Conservation (phyloP, 2,888 invertebrate genomes). For the Lasiommata megera region DNA sequence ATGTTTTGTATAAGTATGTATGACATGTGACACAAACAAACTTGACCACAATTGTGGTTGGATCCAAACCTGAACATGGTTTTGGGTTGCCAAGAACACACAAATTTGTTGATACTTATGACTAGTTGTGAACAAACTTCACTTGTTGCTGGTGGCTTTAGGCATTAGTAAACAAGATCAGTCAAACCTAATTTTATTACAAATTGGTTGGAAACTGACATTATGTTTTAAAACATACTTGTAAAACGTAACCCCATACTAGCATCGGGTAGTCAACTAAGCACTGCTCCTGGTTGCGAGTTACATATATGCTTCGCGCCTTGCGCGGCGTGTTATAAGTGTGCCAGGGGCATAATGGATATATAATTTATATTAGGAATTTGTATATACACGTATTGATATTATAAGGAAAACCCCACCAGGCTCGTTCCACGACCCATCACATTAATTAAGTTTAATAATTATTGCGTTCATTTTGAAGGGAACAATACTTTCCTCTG, state of each 20-base stretch:
- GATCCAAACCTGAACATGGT: no score
- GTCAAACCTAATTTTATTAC: neutral
- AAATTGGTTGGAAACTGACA: neutral
- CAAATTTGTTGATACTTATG: no score
- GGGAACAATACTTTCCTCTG: neutral
- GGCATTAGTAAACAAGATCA: no score
- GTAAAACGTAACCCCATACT: neutral
- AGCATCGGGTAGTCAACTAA: no score
- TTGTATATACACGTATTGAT: slow-evolving; percentile 21
- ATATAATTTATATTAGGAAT: slow-evolving; percentile 6
- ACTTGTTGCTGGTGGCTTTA: no score
- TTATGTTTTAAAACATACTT: neutral
- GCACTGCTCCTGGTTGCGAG: no score
- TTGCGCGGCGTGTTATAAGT: neutral
- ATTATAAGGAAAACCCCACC: slow-evolving; percentile 21
- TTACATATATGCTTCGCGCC: no score
- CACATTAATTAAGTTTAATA: slow-evolving; percentile 22
- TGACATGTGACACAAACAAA: neutral
- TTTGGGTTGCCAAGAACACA: no score
- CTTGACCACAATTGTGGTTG: neutral
- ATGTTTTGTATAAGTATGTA: neutral
- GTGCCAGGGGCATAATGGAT: neutral
- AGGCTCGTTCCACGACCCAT: slow-evolving; percentile 26
- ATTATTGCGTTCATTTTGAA: slow-evolving; percentile 7
- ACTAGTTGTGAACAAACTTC: no score